phyloP scores from a whole-genome alignment of 2,113 vertebrate genomes.

The Chinchilla lanigera region DNA sequence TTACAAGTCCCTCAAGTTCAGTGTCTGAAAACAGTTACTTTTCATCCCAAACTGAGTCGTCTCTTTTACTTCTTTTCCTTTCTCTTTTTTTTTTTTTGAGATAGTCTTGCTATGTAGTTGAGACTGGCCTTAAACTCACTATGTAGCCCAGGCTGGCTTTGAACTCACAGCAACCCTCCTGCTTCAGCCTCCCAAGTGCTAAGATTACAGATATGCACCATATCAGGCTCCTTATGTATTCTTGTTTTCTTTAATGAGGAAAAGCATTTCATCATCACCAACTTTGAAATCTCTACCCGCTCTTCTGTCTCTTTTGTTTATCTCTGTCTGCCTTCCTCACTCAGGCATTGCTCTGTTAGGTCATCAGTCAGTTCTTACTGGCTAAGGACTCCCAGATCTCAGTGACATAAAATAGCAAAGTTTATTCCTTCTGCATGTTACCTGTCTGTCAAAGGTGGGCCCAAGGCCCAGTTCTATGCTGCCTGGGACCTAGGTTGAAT shows the following conservation, averaged over 20 bases:
- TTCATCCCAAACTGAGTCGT: background rate
- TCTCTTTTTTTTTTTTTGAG: background rate
- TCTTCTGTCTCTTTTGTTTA: background rate
- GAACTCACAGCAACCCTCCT: background rate
- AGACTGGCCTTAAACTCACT: background rate
- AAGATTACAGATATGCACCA: background rate
- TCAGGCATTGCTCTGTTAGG: background rate
- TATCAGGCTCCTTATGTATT: background rate
- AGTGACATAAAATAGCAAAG: background rate
- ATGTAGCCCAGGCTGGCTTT: background rate
- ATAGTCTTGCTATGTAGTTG: background rate
- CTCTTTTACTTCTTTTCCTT: background rate
- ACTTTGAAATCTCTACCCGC: background rate
- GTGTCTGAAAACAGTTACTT: background rate
- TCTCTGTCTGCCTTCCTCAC: background rate
- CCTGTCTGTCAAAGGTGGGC: background rate
- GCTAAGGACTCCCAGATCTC: background rate
- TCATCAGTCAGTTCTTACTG: background rate
- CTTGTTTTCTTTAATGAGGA: background rate
- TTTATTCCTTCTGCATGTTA: fast-evolving
- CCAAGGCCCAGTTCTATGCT: background rate
- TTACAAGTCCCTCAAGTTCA: background rate
- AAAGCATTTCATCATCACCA: background rate
- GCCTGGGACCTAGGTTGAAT: conserved; percentile 12
- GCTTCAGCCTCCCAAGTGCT: background rate